Evolutionary conservation across 2,888 invertebrate genomes (phyloP).

Genomic region (Notodonta dromedarius): DNA sequence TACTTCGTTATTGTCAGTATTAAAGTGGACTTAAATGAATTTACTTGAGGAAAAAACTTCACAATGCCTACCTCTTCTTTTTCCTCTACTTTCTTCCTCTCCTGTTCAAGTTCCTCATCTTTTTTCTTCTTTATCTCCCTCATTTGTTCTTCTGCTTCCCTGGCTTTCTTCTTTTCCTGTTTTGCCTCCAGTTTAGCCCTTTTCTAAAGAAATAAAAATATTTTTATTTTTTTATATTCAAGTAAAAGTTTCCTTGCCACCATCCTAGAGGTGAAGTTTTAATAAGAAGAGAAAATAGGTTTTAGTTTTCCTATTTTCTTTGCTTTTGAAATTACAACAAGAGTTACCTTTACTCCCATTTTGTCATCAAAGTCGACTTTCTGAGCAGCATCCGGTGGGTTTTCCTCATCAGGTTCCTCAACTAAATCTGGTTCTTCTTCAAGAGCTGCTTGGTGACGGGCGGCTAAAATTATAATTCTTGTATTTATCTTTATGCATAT

Average conservation of each 20-base stretch:
- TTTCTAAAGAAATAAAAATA: conserved; percentile 83
- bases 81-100: conserved; percentile 89
- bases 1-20: too few relatives aligned
- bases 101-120: conserved; percentile 90
- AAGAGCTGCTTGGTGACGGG: conserved; percentile 71
- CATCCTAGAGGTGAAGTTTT: too few relatives aligned
- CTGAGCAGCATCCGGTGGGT: conserved; percentile 47
- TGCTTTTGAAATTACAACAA: neutral
- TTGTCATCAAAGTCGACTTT: conserved; percentile 87
- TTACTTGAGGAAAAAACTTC: neutral
- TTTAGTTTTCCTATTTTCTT: too few relatives aligned
- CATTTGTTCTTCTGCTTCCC: conserved; percentile 91
- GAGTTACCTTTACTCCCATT: conserved; percentile 92
- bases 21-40: too few relatives aligned
- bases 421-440: conserved; percentile 82
- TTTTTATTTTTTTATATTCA: neutral
- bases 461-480: conserved; percentile 50
- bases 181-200: conserved; percentile 97
- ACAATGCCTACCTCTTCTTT: conserved; percentile 77
- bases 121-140: conserved; percentile 92
- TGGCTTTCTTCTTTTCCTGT: conserved; percentile 91
- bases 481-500: neutral
- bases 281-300: too few relatives aligned
- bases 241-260: neutral
- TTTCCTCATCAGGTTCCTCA: conserved; percentile 80